Base-by-base conservation (phyloP, 2,888 invertebrate genomes). In the Rhingia rostrata region DNA sequence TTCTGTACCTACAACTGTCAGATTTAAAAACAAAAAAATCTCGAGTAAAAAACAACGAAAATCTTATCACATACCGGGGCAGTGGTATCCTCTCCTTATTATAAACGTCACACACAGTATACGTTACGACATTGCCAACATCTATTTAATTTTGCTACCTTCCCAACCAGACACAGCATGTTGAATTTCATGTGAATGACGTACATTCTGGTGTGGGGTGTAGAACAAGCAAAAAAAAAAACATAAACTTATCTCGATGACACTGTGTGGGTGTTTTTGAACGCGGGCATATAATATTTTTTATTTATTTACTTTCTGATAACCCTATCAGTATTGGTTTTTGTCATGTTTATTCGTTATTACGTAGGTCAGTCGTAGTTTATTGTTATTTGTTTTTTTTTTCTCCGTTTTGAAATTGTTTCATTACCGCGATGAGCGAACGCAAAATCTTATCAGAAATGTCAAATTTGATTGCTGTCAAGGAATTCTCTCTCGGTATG, bases 321-420 rank as follows among this genome's bases (percentile, higher is more conserved):
- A 83, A 78, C 73, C 63, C 69, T 79, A 84, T 74, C 79, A 84
- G 60, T 70, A 58, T 63, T 79, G 66, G 61, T 69, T 72, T 78
- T 78, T 53, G 41, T 41, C 49, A 63, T 47, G 70, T 12, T 69
- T 70, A 63, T 69, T 72, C 61, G 66, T 78, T 73, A 79, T 69
- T 78, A 79, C 83, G 74, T 84, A 79, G 83, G 79, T 84, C 69
- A 74, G 53, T 64, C 56, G 63, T 69, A 54, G 61, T 60, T 14
- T 41, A 22, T 58, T 10, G n/a, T 32, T n/a, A n/a, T 49, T 56
- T 33, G 10, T 63, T 45, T 54, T 12, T 10, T 14, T 63, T 51
- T 60, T 33, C 51, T 54, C 22, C 22, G 22, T 32, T 58, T 37
- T 47, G 54, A 37, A 22, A 39, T 41, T 4, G 32, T 81, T 81